Base-by-base conservation (phyloP, 2,888 invertebrate genomes). In the Dasypogon diadema region DNA sequence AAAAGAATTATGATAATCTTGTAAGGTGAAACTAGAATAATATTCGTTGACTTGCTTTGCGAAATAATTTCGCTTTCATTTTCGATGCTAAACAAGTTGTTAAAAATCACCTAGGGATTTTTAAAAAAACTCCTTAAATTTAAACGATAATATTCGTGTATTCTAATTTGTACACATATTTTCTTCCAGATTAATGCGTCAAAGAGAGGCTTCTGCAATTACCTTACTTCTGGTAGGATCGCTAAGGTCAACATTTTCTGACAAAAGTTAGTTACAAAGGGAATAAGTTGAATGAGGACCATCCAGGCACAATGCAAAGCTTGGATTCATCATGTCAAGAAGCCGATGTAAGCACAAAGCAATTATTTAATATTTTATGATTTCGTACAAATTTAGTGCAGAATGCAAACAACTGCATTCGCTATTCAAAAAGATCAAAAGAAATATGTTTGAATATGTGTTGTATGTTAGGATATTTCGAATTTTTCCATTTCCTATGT, bases 281-380 rank as follows among this genome's bases (percentile, higher is more conserved):
- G 73, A 74, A 82, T 81, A 81, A 81, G 83, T 81, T 83, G 82
- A 83, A 80, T 80, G 80, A 75, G 77, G 77, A 78, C 76, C 65
- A 77, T 46, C 48, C 75, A 70, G 74, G 83, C 89, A 90, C 87
- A 87, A 90, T 90, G 90, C 90, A 89, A 89, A 89, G 89, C 87
- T 87, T 89, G 88, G 89, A 89, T 87, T 89, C 89, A 86, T 88
- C 89, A 88, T 89, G 89, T 87, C 89, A 90, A 87, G 89, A 90
- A 88, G 89, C 89, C 87, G 89, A 90, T 87, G 90, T 90, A 85
- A 88, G 89, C 87, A 26, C 1, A 1, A 10, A 16, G 1, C 2
- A 5, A 34, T 70, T 72, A 58, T 8, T 55, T 16, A n/a, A n/a
- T n/a, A n/a, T n/a, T n/a, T n/a, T n/a, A n/a, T n/a, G n/a, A n/a